Percentiles rank a stretch among this genome's conserved stretches.
phyloP scores from a whole-genome alignment of 1,140 invertebrate species.

The Papilio xuthus region DNA sequence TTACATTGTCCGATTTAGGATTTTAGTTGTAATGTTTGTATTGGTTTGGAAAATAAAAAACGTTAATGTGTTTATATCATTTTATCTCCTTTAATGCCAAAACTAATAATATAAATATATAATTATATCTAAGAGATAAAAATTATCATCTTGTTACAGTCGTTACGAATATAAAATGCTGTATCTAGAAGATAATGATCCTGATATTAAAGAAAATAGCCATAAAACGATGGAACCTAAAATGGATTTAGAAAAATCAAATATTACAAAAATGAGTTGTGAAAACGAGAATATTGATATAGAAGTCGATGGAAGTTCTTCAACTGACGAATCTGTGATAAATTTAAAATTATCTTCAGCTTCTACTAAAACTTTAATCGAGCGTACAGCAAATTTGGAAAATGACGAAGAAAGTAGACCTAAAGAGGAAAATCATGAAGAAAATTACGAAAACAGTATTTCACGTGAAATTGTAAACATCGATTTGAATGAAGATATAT shows the following conservation, averaged over 20 bases:
- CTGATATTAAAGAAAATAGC: neutral
- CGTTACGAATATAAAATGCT: slow-evolving; percentile 28
- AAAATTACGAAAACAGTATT: neutral
- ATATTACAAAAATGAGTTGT: neutral
- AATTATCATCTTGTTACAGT: slow-evolving; percentile 32
- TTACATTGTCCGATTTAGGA: slow-evolving; percentile 61
- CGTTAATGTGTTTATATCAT: slow-evolving; percentile 6
- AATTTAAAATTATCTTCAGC: slow-evolving; percentile 14
- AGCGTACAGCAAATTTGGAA: neutral
- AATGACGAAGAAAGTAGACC: neutral
- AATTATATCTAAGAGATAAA: slow-evolving; percentile 25
- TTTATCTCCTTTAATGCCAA: neutral
- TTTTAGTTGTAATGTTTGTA: slow-evolving; percentile 49
- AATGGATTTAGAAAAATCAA: neutral
- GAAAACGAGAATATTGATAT: neutral
- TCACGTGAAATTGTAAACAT: neutral
- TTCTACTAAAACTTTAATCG: slow-evolving; percentile 34
- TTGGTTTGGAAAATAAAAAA: slow-evolving; percentile 31
- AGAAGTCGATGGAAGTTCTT: neutral
- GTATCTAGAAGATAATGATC: slow-evolving; percentile 6
- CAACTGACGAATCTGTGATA: neutral
- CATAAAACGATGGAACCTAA: neutral
- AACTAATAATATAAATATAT: neutral
- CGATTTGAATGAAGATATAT: neutral
- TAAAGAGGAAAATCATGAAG: neutral